Conservation (phyloP, 2,888 invertebrate species). For the Hipparchia semele region DNA sequence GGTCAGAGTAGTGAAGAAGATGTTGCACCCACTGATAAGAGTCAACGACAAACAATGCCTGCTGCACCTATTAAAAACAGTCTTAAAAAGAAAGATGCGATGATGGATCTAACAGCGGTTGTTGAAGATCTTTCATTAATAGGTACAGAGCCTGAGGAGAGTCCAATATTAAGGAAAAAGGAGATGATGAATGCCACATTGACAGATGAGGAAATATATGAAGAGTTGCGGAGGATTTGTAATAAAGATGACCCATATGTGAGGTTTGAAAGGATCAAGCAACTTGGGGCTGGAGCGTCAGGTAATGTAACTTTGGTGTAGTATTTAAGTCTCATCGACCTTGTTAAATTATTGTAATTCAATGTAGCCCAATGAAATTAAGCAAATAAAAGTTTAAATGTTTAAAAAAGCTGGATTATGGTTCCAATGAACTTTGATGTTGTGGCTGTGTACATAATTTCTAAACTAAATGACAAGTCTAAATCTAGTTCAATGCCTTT, state of each 20-base stretch:
- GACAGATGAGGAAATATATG: constrained; percentile 89
- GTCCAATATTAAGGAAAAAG: constrained; percentile 85
- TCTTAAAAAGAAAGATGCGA: constrained; percentile 69
- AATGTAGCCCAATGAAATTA: background rate
- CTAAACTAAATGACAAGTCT: no score
- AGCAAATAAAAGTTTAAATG: background rate
- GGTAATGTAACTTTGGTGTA: constrained; percentile 52
- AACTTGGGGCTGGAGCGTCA: constrained; percentile 96
- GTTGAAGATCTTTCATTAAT: constrained; percentile 73
- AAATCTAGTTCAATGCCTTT: no score
- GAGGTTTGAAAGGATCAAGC: constrained; percentile 91
- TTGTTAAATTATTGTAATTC: no score
- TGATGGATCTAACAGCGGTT: constrained; percentile 64
- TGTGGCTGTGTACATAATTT: no score
- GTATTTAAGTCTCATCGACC: background rate
- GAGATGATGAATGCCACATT: constrained; percentile 80
- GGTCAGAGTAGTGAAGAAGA: constrained; percentile 83
- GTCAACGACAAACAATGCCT: constrained; percentile 82
- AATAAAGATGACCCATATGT: constrained; percentile 91
- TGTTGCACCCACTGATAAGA: constrained; percentile 64
- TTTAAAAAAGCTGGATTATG: background rate
- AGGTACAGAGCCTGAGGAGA: constrained; percentile 77
- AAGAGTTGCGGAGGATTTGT: constrained; percentile 90
- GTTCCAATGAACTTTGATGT: no score
- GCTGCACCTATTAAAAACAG: constrained; percentile 71